Conservation (phyloP, 2,797 vertebrate species). For the Platalea minor region DNA sequence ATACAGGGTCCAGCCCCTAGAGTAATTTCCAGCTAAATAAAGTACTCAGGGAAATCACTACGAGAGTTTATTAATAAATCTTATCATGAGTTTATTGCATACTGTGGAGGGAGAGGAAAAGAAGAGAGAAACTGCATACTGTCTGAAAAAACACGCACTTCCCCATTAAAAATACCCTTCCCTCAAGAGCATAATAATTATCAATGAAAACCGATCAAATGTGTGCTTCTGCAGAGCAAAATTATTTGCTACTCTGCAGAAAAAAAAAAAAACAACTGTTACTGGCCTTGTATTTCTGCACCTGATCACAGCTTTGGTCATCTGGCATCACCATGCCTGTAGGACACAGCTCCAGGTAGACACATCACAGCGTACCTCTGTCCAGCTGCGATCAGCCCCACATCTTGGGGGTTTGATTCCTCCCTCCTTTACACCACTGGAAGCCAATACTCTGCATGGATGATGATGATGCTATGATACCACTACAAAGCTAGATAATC, state of each 20-base stretch:
- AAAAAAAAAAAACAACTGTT: not conserved
- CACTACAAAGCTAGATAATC: not conserved
- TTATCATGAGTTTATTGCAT: not conserved
- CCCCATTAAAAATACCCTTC: not conserved
- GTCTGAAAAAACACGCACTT: not conserved
- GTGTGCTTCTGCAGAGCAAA: not conserved
- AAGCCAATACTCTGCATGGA: not conserved
- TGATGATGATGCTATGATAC: not conserved
- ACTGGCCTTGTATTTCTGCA: not conserved
- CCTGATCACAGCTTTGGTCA: not conserved
- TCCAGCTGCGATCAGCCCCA: not conserved
- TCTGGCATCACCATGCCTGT: not conserved
- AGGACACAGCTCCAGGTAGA: not conserved
- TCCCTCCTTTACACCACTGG: not conserved
- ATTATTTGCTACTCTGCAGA: not conserved
- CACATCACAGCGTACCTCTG: not conserved
- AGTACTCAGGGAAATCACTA: not conserved
- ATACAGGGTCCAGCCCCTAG: not conserved
- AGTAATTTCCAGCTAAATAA: constrained; percentile 11
- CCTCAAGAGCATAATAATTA: not conserved
- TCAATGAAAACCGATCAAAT: not conserved
- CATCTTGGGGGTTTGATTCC: not conserved
- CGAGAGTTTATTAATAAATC: constrained; percentile 9
- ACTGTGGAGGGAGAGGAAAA: not conserved
- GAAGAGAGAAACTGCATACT: not conserved